phyloP scores from a whole-genome alignment of 1,140 invertebrate genomes.

The Odontomachus brunneus region DNA sequence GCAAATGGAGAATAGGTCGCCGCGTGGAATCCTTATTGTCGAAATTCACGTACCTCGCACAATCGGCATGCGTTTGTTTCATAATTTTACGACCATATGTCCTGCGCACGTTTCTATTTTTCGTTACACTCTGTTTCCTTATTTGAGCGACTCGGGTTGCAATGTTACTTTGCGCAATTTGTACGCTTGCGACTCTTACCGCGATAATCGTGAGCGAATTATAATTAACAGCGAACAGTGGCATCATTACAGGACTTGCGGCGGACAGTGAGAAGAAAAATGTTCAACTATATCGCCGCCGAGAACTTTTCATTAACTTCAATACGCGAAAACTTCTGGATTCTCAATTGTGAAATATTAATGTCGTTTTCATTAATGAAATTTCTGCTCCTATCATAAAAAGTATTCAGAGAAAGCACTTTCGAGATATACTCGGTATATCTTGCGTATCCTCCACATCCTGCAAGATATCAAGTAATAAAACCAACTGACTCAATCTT shows the following conservation, averaged over 20 bases:
- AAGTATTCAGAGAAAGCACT: conserved; percentile 2
- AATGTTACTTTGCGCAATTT: conserved; percentile 16
- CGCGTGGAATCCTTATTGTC: neutral
- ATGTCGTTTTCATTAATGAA: neutral
- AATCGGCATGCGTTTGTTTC: conserved; percentile 11
- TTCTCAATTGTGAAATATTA: conserved; percentile 3
- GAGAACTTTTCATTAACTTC: neutral
- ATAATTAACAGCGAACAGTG: too few species aligned
- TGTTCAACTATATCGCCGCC: neutral
- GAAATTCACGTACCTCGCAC: conserved; percentile 1
- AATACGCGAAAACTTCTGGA: neutral
- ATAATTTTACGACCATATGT: conserved; percentile 41
- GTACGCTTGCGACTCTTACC: conserved; percentile 3
- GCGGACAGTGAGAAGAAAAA: neutral
- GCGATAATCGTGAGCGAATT: neutral
- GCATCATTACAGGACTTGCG: neutral
- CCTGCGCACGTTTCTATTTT: conserved; percentile 20
- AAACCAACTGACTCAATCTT: neutral
- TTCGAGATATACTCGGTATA: neutral
- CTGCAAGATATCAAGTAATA: neutral
- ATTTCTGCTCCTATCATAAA: neutral
- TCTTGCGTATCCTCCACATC: neutral
- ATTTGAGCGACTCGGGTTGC: neutral
- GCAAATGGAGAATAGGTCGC: conserved; percentile 15
- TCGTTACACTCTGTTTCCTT: conserved; percentile 29